Base-by-base conservation (phyloP, 2,113 vertebrate genomes). In the Brachionichthys hirsutus region DNA sequence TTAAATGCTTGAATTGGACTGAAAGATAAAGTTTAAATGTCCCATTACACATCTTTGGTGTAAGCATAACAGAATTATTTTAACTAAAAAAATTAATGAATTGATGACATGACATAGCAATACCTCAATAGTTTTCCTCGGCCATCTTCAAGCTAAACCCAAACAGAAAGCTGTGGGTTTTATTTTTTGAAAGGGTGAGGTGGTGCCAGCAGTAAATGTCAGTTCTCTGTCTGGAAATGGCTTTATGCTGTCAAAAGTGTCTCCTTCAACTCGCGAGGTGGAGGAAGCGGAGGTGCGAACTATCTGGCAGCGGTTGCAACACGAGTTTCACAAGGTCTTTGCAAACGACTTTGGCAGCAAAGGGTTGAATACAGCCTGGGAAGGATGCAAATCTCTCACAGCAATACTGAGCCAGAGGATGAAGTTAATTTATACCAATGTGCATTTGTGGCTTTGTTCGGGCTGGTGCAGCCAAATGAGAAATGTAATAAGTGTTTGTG, bases 231-330 rank as follows among this genome's bases (percentile, higher is more conserved):
- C 56, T 73, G 52, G 63, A 84, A 76, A 71, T 65, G 73, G 30
- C 63, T 78, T 38, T 60, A 47, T 48, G 45, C 78, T 86, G 77
- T 83, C 80, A 83, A 77, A 78, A 73, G 35, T 71, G 68, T 69
- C 73, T 70, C 62, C 70, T 76, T 64, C 41, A 78, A 73, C 74
- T 73, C 62, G 59, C 78, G 44, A 75, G 52, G 69, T 24, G 41
- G 63, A 80, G 66, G 72, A 77, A 62, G 76, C 61, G 75, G 68
- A 77, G 80, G 78, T 83, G 84, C 76, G 70, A 84, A 82, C 56
- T 54, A 72, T 62, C 63, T 80, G 70, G 72, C 60, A 41, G 49
- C 63, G 72, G 73, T 78, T 80, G 24, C 56, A 57, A 68, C 45
- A 70, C 44, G 42, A 67, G 46, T 75, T 82, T 82, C 51, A 22